A percentile compares a stretch with the other conserved stretches of the same genome.
Evolutionary conservation across 2,888 invertebrate genomes (phyloP).

Genomic region (Phragmatobia fuliginosa): DNA sequence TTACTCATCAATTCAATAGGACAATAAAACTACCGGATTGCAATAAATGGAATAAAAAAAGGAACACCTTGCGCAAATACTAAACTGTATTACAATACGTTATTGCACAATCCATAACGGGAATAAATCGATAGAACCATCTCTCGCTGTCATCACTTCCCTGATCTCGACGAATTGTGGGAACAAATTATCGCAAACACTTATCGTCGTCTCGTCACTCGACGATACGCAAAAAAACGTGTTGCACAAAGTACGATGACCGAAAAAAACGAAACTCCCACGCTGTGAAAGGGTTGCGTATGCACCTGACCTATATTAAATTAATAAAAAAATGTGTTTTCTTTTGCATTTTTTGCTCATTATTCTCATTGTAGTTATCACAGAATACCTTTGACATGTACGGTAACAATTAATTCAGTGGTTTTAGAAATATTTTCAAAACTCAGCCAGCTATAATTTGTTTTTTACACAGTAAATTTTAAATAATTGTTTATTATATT

Average conservation of each 20-base stretch:
- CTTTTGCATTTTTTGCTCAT: conserved; percentile 79
- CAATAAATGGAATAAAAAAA: conserved; percentile 25
- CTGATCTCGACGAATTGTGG: conserved; percentile 76
- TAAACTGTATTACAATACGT: conserved; percentile 46
- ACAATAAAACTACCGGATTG: conserved; percentile 21
- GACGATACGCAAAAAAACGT: conserved; percentile 68
- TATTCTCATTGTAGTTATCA: conserved; percentile 71
- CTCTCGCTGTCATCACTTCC: conserved; percentile 83
- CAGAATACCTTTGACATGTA: conserved; percentile 65
- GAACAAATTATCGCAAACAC: conserved; percentile 87
- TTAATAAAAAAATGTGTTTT: conserved; percentile 73
- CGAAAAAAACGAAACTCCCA: conserved; percentile 80
- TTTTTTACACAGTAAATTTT: not conserved
- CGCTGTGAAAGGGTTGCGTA: conserved; percentile 83
- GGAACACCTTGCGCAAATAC: conserved; percentile 50
- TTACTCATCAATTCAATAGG: conserved; percentile 29
- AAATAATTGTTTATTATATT: no score
- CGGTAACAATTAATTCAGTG: conserved; percentile 55
- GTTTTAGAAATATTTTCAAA: conserved; percentile 7
- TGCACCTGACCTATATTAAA: conserved; percentile 86
- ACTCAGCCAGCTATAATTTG: not conserved
- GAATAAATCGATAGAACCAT: conserved; percentile 67
- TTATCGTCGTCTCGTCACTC: no score
- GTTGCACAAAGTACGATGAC: conserved; percentile 74
- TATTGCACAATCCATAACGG: conserved; percentile 65